Evolutionary conservation across 1,140 invertebrate genomes (phyloP).

Genomic region (Solenopsis fugax): DNA sequence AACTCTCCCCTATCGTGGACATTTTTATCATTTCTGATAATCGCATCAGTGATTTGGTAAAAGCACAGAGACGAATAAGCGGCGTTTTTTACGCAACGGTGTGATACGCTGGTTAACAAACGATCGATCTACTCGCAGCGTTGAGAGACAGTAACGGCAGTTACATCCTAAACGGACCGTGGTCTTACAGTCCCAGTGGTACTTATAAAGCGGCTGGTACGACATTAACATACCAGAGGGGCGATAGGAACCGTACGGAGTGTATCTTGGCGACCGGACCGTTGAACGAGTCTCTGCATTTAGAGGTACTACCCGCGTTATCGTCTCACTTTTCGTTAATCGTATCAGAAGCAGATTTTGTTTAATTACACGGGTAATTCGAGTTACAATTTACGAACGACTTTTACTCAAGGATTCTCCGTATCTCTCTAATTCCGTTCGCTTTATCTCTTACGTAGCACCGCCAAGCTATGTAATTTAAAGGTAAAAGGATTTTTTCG

Average conservation of each 20-base stretch:
- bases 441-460: not conserved
- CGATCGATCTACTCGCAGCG: conserved; percentile 86
- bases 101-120: conserved; percentile 60
- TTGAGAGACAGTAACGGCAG: conserved; percentile 89
- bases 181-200: conserved; percentile 93
- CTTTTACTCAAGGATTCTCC: not conserved
- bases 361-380: conserved; percentile 7
- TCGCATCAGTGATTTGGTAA: not conserved
- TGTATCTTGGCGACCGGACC: conserved; percentile 92
- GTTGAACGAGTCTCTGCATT: conserved; percentile 91
- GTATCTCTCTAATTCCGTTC: conserved; percentile 7
- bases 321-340: not conserved
- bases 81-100: not conserved
- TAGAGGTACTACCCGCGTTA: conserved; percentile 89
- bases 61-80: conserved; percentile 6
- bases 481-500: not conserved
- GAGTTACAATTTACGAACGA: not conserved
- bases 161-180: conserved; percentile 88
- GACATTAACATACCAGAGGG: conserved; percentile 92
- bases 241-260: conserved; percentile 87
- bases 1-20: no score
- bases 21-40: not conserved
- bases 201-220: conserved; percentile 93
- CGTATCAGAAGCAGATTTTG: conserved; percentile 5
- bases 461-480: not conserved